Percentiles rank a stretch among this genome's conserved stretches.
phyloP scores from a whole-genome alignment of 1,140 invertebrate species.

The Heliconius eleuchia region DNA sequence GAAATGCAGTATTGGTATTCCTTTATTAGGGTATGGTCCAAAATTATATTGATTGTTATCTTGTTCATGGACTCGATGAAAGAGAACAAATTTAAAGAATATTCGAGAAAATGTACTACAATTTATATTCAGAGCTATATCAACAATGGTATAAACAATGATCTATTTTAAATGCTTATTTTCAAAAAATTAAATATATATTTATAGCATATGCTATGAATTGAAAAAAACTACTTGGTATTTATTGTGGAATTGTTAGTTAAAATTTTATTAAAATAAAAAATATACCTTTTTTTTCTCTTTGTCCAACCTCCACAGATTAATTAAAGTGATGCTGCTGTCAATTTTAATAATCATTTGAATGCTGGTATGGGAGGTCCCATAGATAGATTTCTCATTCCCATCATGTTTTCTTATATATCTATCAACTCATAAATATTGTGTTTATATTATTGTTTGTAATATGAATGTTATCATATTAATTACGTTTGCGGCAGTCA shows the following conservation, averaged over 20 bases:
- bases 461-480: no score
- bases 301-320: neutral
- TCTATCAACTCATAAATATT: neutral
- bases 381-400: neutral
- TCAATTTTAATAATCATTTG: neutral
- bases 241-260: no score
- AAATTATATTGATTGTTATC: neutral
- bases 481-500: no score
- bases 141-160: neutral
- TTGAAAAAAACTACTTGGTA: no score
- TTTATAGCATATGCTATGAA: no score
- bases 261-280: neutral
- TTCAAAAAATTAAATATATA: no score
- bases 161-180: no score
- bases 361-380: neutral
- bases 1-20: neutral
- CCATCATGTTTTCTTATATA: neutral
- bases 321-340: neutral
- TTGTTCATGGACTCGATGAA: neutral
- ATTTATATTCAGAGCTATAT: neutral
- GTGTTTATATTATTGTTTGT: no score
- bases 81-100: no score
- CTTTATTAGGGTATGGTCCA: neutral
- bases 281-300: neutral
- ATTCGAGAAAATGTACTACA: no score